A percentile compares a stretch with the other conserved stretches of the same genome.
These are phyloP conservation scores for Eptesicus fuscus DNA, from an alignment of 2,113 vertebrate genomes.

Conservation along the genomic window DNA sequence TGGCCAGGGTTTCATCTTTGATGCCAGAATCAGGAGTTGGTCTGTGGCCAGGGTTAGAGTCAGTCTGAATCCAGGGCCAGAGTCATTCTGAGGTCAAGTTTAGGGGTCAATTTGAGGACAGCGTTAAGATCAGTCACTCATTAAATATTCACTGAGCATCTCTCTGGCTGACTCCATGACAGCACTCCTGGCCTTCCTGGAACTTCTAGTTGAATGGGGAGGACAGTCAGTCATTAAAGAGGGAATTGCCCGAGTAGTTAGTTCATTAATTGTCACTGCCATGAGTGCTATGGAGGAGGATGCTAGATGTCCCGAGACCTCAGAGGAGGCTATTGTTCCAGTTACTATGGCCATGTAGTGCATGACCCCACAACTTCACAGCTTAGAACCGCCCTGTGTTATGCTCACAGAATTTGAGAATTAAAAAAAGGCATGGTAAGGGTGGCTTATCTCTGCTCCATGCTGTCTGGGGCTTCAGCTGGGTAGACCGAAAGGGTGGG, in stretches of 20 bases:
- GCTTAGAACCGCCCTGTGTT: neutral
- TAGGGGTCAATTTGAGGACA: conserved; percentile 67
- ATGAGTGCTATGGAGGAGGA: neutral
- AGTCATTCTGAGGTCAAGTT: conserved; percentile 62
- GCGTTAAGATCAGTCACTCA: conserved; percentile 57
- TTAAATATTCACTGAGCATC: conserved; percentile 44
- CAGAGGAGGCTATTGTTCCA: neutral
- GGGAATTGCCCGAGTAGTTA: neutral
- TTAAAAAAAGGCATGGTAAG: neutral
- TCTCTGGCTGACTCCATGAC: conserved; percentile 9
- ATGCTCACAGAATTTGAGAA: neutral
- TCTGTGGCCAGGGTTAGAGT: conserved; percentile 62
- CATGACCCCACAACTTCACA: neutral
- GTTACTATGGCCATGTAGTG: neutral
- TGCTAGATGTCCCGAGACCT: neutral
- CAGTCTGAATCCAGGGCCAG: conserved; percentile 49
- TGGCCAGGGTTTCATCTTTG: neutral
- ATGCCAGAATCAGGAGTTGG: conserved; percentile 64
- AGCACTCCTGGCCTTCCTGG: conserved; percentile 33
- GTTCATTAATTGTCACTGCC: neutral
- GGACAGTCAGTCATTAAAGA: conserved; percentile 29
- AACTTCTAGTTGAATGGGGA: conserved; percentile 16
- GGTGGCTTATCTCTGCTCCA: neutral
- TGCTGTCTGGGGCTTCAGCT: neutral
- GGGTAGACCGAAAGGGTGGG: neutral